phyloP scores from a whole-genome alignment of 2,888 invertebrate genomes.

The Crioceris asparagi region DNA sequence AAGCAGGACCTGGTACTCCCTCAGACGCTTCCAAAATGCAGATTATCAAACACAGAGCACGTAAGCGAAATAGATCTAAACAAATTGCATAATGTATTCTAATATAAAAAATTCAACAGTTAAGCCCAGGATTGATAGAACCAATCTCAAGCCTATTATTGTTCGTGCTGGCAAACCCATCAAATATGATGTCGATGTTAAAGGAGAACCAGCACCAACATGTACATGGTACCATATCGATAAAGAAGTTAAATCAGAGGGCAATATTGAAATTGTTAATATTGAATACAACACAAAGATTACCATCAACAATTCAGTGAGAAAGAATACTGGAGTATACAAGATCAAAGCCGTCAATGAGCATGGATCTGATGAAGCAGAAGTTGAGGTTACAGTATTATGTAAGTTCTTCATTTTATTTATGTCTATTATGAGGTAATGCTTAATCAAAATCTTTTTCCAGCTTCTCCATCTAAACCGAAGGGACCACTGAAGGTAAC shows the following conservation, averaged over 20 bases:
- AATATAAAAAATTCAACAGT: no score
- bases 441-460: conserved; percentile 2
- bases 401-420: conserved; percentile 37
- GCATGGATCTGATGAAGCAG: conserved; percentile 85
- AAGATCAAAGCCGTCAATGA: conserved; percentile 83
- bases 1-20: conserved; percentile 82
- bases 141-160: conserved; percentile 79
- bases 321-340: conserved; percentile 84
- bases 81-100: neutral
- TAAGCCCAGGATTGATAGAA: conserved; percentile 94
- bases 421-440: neutral
- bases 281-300: conserved; percentile 86
- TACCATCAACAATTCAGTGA: conserved; percentile 62
- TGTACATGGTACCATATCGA: conserved; percentile 83
- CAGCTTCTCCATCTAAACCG: conserved; percentile 73
- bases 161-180: conserved; percentile 87
- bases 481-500: conserved; percentile 81
- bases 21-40: conserved; percentile 87
- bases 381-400: conserved; percentile 85
- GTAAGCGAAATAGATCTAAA: conserved; percentile 48
- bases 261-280: conserved; percentile 66
- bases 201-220: conserved; percentile 92
- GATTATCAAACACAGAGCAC: conserved; percentile 74
- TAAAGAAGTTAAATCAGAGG: conserved; percentile 61
- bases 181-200: conserved; percentile 86